phyloP scores from a whole-genome alignment of 2,797 vertebrate species.

The Halcyon chelicuti region DNA sequence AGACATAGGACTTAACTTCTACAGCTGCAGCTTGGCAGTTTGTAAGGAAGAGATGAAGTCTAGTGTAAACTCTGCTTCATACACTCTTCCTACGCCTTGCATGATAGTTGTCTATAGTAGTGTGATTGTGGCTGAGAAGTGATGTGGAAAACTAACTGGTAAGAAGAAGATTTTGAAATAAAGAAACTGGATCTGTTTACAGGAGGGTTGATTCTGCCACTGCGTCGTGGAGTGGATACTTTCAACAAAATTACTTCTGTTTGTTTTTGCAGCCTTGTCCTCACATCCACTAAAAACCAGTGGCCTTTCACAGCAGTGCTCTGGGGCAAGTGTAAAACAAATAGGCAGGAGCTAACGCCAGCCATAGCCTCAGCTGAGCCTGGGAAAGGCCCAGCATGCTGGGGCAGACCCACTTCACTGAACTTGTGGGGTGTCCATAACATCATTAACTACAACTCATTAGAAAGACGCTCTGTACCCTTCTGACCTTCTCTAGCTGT shows the following conservation, averaged over 20 bases:
- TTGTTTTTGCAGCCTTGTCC: conserved; percentile 32
- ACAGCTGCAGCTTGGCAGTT: neutral
- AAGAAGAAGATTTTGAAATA: neutral
- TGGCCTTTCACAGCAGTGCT: neutral
- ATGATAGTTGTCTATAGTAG: neutral
- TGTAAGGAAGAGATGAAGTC: neutral
- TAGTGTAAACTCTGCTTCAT: neutral
- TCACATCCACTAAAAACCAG: neutral
- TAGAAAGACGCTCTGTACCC: neutral
- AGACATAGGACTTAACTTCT: neutral
- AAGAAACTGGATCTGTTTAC: conserved; percentile 10
- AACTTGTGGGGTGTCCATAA: neutral
- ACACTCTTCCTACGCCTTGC: neutral
- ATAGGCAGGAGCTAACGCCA: neutral
- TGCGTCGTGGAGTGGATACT: neutral
- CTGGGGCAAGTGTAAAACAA: neutral
- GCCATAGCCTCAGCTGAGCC: neutral
- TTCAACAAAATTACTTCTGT: conserved; percentile 20
- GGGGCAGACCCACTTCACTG: neutral
- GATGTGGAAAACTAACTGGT: neutral
- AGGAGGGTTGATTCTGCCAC: neutral
- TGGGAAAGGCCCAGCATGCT: neutral
- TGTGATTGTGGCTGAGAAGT: neutral
- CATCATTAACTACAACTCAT: neutral
- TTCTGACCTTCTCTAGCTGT: neutral